phyloP scores from a whole-genome alignment of 2,113 vertebrate species.

The Danio rerio region GRCz12tu NC_133195.1:52880501-52881000 shows the following conservation, averaged over 20 bases:
- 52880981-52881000: neutral
- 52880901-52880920: neutral
- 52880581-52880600: no score
- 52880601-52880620: no score
- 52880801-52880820: neutral
- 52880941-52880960: neutral
- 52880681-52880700: no score
- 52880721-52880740: no score
- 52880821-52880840: neutral
- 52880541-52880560: no score
- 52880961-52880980: neutral
- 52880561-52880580: no score
- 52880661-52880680: no score
- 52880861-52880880: neutral
- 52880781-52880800: neutral
- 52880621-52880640: no score
- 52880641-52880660: no score
- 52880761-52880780: slow-evolving; percentile 17
- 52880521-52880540: no score
- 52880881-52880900: slow-evolving; percentile 2
- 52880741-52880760: neutral
- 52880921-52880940: neutral
- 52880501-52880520: no score
- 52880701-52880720: no score
- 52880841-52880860: neutral